Conservation (phyloP, 2,888 invertebrate genomes). For the Hirtodrosophila alboralis region DNA sequence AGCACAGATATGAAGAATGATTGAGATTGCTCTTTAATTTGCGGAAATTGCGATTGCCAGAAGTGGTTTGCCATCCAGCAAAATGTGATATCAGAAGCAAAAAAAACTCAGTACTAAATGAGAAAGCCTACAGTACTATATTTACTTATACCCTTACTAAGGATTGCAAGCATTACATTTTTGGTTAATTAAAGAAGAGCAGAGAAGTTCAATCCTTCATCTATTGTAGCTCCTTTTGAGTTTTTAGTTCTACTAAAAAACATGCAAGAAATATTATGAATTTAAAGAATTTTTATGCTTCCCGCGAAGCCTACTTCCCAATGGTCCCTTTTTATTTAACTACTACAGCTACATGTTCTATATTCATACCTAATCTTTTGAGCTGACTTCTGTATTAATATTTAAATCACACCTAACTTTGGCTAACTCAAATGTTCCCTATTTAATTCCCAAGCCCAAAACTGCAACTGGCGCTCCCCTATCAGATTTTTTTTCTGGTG, state of each 20-base stretch:
- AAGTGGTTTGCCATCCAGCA: slow-evolving; percentile 9
- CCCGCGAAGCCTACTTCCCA: too few species aligned
- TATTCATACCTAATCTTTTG: too few species aligned
- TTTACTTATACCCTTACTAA: background rate
- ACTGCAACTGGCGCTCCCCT: slow-evolving; percentile 47
- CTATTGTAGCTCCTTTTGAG: too few species aligned
- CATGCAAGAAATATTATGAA: too few species aligned
- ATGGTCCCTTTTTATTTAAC: too few species aligned
- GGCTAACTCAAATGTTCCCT: slow-evolving; percentile 5
- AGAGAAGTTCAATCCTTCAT: too few species aligned
- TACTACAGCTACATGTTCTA: too few species aligned
- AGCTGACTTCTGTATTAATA: too few species aligned
- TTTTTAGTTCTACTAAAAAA: too few species aligned
- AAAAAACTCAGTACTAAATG: background rate
- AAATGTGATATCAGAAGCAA: background rate
- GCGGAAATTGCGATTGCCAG: slow-evolving; percentile 64
- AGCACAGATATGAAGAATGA: slow-evolving; percentile 66
- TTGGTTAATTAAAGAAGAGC: background rate
- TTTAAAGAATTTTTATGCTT: too few species aligned
- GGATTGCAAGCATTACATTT: background rate
- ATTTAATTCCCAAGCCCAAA: slow-evolving; percentile 11
- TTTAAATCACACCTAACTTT: background rate
- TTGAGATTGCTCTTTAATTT: slow-evolving; percentile 74
- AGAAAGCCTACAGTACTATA: slow-evolving; percentile 1
- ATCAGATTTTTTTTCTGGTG: slow-evolving; percentile 22